Percentiles rank a stretch among this genome's conserved stretches.
Conservation (phyloP, 2,888 invertebrate genomes). For the Harpalus rubripes region DNA sequence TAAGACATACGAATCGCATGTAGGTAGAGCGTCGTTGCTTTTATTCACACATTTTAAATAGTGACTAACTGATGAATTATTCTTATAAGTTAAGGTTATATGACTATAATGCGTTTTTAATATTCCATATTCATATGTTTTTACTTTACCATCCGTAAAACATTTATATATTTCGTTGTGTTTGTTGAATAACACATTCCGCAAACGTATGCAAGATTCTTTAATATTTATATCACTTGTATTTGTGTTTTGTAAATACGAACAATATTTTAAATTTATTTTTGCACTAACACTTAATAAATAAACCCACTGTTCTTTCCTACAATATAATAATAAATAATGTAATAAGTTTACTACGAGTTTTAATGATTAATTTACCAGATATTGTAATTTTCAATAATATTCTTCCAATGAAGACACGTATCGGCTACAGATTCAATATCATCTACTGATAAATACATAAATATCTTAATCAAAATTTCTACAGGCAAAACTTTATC, state of each 20-base stretch:
- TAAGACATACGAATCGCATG: constrained; percentile 8
- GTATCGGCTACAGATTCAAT: constrained; percentile 15
- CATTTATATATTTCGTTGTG: constrained; percentile 20
- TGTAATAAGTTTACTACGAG: constrained; percentile 1
- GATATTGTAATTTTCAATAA: constrained; percentile 48
- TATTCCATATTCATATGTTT: constrained; percentile 26
- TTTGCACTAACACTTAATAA: constrained; percentile 22
- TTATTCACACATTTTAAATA: constrained; percentile 8
- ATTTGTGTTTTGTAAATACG: constrained; percentile 20
- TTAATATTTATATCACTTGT: constrained; percentile 35
- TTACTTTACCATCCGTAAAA: neutral
- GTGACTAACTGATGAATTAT: neutral
- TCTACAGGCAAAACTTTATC: constrained; percentile 52
- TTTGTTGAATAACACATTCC: constrained; percentile 30
- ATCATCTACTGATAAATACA: constrained; percentile 38
- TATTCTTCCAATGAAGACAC: constrained; percentile 52
- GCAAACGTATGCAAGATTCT: constrained; percentile 38
- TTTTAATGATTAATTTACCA: constrained; percentile 31
- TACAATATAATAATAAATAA: constrained; percentile 23
- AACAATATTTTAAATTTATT: constrained; percentile 23
- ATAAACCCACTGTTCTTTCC: constrained; percentile 51
- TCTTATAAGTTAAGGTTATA: constrained; percentile 18
- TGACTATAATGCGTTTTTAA: constrained; percentile 56
- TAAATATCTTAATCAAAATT: constrained; percentile 59
- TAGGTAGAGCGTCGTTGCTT: neutral